Conservation (phyloP, 2,797 vertebrate species). For the Perodicticus potto region DNA sequence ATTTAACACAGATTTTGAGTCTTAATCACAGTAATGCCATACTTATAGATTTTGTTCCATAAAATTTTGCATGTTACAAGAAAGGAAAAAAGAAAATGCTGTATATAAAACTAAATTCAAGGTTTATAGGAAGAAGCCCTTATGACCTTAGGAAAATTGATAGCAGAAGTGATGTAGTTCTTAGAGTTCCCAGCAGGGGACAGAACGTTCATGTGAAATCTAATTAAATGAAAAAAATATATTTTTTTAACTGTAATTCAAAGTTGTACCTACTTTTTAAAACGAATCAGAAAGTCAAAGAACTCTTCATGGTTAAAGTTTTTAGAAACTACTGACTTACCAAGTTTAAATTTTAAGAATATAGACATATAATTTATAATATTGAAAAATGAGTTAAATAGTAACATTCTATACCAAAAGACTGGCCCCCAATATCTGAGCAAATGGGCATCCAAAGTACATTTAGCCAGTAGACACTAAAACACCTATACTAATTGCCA, state of each 20-base stretch:
- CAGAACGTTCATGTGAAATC: constrained; percentile 85
- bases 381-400: background rate
- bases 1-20: background rate
- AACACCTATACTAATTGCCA: background rate
- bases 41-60: constrained; percentile 1
- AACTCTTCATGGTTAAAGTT: constrained; percentile 30
- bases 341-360: constrained; percentile 55
- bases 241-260: constrained; percentile 50
- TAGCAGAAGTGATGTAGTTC: constrained; percentile 75
- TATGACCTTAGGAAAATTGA: constrained; percentile 20
- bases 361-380: constrained; percentile 34
- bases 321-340: background rate
- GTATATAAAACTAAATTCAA: background rate
- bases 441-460: background rate
- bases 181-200: constrained; percentile 87
- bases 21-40: background rate
- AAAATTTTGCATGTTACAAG: background rate
- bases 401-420: constrained; percentile 2
- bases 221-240: constrained; percentile 14
- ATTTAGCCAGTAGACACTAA: background rate
- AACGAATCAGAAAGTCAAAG: constrained; percentile 57
- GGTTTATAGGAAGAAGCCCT: constrained; percentile 32
- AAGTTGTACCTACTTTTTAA: constrained; percentile 22
- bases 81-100: background rate
- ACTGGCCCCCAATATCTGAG: background rate